These are phyloP conservation scores for Deladenus siricidicola DNA, from an alignment of 2,888 invertebrate genomes.

Conservation along the genomic window DNA sequence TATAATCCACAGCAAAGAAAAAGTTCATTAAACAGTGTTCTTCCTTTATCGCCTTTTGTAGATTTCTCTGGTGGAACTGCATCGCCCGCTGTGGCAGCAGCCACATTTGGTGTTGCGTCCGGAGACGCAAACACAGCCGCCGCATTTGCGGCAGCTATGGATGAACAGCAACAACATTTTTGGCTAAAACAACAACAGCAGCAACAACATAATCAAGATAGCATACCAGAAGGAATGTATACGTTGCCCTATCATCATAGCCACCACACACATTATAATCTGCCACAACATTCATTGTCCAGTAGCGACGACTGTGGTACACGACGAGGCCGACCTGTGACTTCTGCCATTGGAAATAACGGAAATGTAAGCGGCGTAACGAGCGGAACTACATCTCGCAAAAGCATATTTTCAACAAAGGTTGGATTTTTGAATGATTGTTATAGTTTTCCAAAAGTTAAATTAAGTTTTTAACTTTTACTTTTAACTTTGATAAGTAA, in stretches of 20 bases:
- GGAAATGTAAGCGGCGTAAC: constrained; percentile 12
- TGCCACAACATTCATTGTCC: neutral
- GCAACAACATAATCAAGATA: neutral
- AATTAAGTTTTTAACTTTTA: neutral
- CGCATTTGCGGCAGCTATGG: neutral
- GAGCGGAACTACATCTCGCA: neutral
- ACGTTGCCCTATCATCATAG: neutral
- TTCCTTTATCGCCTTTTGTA: too few relatives aligned
- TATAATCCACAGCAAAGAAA: too few relatives aligned
- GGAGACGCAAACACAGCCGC: neutral
- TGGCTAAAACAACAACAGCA: neutral
- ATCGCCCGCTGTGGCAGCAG: too few relatives aligned
- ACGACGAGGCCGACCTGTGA: neutral
- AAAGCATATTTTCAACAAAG: neutral
- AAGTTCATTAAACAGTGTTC: too few relatives aligned
- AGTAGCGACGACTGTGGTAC: constrained; percentile 2
- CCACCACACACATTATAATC: neutral
- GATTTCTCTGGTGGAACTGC: too few relatives aligned
- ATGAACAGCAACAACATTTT: neutral
- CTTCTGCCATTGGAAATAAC: constrained; percentile 3
- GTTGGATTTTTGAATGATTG: neutral
- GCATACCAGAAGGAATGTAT: neutral
- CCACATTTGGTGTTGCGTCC: too few relatives aligned
- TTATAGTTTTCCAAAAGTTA: neutral
- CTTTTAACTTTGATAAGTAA: too few relatives aligned